Percentiles rank a stretch among this genome's conserved stretches.
phyloP scores from a whole-genome alignment of 2,113 vertebrate species.

The Limanda limanda region DNA sequence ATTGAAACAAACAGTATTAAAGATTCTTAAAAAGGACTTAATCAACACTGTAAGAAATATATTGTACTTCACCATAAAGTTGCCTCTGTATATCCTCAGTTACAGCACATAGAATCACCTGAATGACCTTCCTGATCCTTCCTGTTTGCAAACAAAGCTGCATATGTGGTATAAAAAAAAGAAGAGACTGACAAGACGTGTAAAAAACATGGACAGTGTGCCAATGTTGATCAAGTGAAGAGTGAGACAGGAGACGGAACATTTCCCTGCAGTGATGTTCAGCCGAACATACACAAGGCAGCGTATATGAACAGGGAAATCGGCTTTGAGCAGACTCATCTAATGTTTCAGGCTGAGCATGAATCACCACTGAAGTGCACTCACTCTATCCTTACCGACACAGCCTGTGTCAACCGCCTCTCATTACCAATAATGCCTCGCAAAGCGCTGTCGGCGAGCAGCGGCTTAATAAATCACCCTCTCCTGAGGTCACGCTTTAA shows the following conservation, averaged over 20 bases:
- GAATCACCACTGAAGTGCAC: slow-evolving; percentile 40
- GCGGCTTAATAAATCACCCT: slow-evolving; percentile 22
- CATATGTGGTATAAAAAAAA: too few species aligned
- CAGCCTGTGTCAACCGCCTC: slow-evolving; percentile 26
- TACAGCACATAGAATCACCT: too few species aligned
- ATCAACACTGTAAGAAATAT: background rate
- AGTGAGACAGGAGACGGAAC: background rate
- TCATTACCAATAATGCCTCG: slow-evolving; percentile 27
- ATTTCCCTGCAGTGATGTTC: background rate
- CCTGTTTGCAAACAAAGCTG: too few species aligned
- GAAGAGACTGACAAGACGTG: too few species aligned
- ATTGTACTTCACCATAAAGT: background rate
- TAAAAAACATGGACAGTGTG: too few species aligned
- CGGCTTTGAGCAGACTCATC: background rate
- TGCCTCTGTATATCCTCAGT: too few species aligned
- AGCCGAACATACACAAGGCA: background rate
- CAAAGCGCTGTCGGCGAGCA: slow-evolving; percentile 13
- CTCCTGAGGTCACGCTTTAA: slow-evolving; percentile 25
- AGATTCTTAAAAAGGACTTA: too few species aligned
- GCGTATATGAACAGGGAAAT: slow-evolving; percentile 3
- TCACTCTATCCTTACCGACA: slow-evolving; percentile 30
- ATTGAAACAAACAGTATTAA: too few species aligned
- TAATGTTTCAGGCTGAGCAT: slow-evolving; percentile 34
- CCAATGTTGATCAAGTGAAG: too few species aligned
- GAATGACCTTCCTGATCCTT: too few species aligned